Base-by-base conservation (phyloP, 2,888 invertebrate species). In the Dasysyrphus tricinctus region DNA sequence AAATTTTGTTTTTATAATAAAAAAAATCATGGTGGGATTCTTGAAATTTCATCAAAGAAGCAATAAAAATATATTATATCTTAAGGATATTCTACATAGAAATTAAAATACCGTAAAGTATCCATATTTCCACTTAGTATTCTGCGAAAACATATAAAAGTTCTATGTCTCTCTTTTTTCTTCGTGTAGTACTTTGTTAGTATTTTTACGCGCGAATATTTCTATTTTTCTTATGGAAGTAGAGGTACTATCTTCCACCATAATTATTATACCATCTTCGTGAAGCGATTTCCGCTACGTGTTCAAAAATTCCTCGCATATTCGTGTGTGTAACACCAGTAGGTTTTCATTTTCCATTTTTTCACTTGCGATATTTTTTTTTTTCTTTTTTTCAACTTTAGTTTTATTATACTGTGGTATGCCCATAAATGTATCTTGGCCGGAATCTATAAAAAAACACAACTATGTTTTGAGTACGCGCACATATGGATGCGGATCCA, bases 71-170 rank as follows among this genome's bases (percentile, higher is more conserved):
- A 24, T 74, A 80, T 24, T 74, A 24, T 61, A 57, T 37, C 19
- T 59, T 5, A 49, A 29, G 78, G 59, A 75, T 79, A 24, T 2
- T 29, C 2, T 42, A 47, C 63, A 65, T 65, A 11, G 7, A 51
- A 82, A 86, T 86, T 81, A 86, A 86, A 86, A 86, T 86, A 82
- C 86, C 79, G 78, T 75, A 79, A 75, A 65, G 80, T 85, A 69
- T 42, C 54, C 47, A 57, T 56, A 9, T 59, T 19, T 14, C 16
- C 37, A 85, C 75, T 86, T 81, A 54, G 74, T 75, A 86, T 86
- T 86, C 78, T 65, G 75, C 78, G 78, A 79, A 81, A 80, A 77
- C 69, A 74, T 74, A 77, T n/a, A 80, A 80, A 74, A 47, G 5
- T 79, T 70, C 57, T 24, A 1, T 24, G 3, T 24, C 24, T 24